Evolutionary conservation across 2,888 invertebrate species (phyloP), one percentile per base, ranked within the genome.

Genomic region (Papilio gigon): DNA sequence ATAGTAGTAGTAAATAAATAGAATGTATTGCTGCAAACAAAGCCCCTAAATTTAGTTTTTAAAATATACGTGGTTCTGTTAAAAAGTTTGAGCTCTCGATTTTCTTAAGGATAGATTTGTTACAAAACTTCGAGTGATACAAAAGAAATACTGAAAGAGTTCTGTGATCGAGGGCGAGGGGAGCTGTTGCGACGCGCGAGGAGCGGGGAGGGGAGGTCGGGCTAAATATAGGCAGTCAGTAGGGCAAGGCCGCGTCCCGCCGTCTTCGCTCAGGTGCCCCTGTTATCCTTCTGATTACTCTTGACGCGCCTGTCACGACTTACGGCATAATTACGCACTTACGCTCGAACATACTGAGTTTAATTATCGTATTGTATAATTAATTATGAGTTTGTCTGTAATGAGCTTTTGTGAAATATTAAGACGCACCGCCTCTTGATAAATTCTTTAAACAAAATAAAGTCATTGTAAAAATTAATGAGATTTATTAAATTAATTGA

Each of bases 201-300:
- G 78, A 77, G 76, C 76, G 80, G 76, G 78, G 53, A 25, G 77
- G 78, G 77, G 76, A 77, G 80, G 76, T 76, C 74, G 79, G 66
- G 79, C 89, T 89, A 90, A 83, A 90, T 83, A 88, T 90, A 90
- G 89, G 83, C 86, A 87, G 84, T 79, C 84, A 86, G 82, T 89
- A 72, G 88, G 86, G 79, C 90, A 90, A 90, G 89, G 90, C 86
- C 89, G 76, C 75, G 80, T 78, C 81, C 80, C 80, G 82, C 80
- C 80, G 80, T 80, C 81, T 80, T 80, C 78, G 75, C 77, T 71
- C 72, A 69, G 70, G 67, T 70, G 64, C 44, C 70, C 79, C 84
- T 72, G 81, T 83, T 82, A 87, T 88, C 88, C 88, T 86, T 84
- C 80, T 80, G 80, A 87, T 87, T 89, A 87, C 87, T 88, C 85